Base-by-base conservation (phyloP, 2,797 vertebrate genomes). In the Urosaurus nigricauda region DNA sequence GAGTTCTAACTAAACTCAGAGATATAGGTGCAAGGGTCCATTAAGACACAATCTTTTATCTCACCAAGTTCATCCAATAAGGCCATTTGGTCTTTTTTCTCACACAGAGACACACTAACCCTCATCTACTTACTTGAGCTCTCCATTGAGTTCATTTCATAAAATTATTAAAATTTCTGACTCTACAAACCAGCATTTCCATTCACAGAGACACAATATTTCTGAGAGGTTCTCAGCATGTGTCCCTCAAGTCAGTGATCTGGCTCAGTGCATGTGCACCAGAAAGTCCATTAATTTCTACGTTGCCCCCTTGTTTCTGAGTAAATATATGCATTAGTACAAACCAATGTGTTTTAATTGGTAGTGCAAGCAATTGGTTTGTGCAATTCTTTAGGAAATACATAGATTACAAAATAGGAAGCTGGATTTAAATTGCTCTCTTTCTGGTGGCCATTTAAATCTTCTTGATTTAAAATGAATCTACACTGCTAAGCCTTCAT, bases 381-480 rank as follows among this genome's bases (percentile, higher is more conserved):
- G 5, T 19, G 1, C 4, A 77, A 60, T 65, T 40, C 29, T 51
- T 51, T 17, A 51, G 51, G 47, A 87, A 70, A 71, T 53, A 70
- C 47, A 6, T 79, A 32, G n/a, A 71, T 77, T 65, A 88, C 43
- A 83, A 56, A 24, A 51, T 9, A 19, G 82, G 63, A 70, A 82
- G 7, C 35, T 70, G 65, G 29, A 43, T 79, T 84, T 24, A 78
- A 40, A 84, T 2, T n/a, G 37, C 9, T 71, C 43, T 9, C 60
- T 40, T 78, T 68, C 56, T 40, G 40, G 35, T 58, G 63, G 79
- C 35, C 37, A 16, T 79, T 81, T 80, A 85, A 80, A 80, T 80
- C 32, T 85, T 24, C 16, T 73, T 74, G 17, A 73, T 87, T 85
- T 86, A 73, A 85, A 89, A 75, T 75, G 11, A 68, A 68, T 65